A percentile compares a stretch with the other conserved stretches of the same genome.
Evolutionary conservation across 53 echinoderm and acorn worm species (phyloP).

Genomic region (Holothuria leucospilota): DNA sequence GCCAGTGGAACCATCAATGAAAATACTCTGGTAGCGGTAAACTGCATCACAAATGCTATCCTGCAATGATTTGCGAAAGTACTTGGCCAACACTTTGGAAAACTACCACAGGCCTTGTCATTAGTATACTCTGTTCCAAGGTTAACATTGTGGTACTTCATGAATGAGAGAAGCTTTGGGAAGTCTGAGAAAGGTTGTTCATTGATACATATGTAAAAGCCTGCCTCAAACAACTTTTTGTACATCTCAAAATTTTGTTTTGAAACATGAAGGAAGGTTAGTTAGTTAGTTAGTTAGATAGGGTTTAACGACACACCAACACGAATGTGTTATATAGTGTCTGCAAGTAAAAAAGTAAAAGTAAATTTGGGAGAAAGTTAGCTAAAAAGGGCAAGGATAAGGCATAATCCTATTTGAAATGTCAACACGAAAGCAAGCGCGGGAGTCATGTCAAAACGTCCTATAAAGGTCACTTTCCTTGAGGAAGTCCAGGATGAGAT

Average conservation of each 20-base stretch:
- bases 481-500: too few species aligned
- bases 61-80: background rate
- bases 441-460: too few species aligned
- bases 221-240: constrained; percentile 1
- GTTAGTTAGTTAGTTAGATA: too few species aligned
- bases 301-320: too few species aligned
- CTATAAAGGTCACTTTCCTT: too few species aligned
- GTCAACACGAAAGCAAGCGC: too few species aligned
- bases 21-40: background rate
- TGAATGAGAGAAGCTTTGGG: background rate
- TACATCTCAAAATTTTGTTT: background rate
- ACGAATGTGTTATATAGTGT: too few species aligned
- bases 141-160: background rate
- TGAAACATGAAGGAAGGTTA: background rate
- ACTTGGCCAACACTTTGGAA: constrained; percentile 1
- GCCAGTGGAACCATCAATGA: constrained; percentile 11
- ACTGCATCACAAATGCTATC: background rate
- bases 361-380: too few species aligned
- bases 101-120: background rate
- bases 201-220: background rate
- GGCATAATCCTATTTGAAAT: too few species aligned
- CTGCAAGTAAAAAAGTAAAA: too few species aligned
- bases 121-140: background rate
- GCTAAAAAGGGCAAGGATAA: too few species aligned
- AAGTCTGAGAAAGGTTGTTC: background rate